Conservation (phyloP, 64 coral and sea anemone species). For the Catalaphyllia jardinei region DNA sequence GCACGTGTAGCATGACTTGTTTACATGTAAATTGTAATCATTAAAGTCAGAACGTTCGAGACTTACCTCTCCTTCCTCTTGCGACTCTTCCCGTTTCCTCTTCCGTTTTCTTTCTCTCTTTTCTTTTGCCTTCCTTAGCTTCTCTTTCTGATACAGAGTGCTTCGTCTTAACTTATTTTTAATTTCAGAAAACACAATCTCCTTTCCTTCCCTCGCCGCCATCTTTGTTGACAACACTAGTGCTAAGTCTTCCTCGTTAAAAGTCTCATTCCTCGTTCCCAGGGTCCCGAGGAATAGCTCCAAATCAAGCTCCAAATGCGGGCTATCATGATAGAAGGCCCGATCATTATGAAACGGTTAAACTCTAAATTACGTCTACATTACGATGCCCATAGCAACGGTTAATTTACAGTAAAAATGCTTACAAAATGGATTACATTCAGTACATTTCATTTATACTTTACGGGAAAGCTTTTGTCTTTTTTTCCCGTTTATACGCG, state of each 20-base stretch:
- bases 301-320: too few species aligned
- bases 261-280: neutral
- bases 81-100: constrained; percentile 79
- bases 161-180: constrained; percentile 83
- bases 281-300: neutral
- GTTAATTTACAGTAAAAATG: too few species aligned
- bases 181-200: constrained; percentile 63
- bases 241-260: neutral
- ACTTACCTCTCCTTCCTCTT: constrained; percentile 73
- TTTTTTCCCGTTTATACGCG: too few species aligned
- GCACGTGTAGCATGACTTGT: neutral
- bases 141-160: constrained; percentile 72
- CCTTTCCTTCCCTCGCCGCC: constrained; percentile 48
- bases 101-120: constrained; percentile 85
- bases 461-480: too few species aligned
- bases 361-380: too few species aligned
- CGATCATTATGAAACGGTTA: too few species aligned
- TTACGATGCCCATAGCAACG: too few species aligned
- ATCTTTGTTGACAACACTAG: constrained; percentile 46
- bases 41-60: too few species aligned
- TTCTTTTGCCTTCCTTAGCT: constrained; percentile 82
- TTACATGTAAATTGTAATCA: neutral
- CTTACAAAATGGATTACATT: too few species aligned
- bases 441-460: too few species aligned
- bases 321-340: too few species aligned